Percentiles rank a stretch among this genome's conserved stretches.
phyloP scores from a whole-genome alignment of 2,888 invertebrate genomes.

The Pollenia griseotomentosa region DNA sequence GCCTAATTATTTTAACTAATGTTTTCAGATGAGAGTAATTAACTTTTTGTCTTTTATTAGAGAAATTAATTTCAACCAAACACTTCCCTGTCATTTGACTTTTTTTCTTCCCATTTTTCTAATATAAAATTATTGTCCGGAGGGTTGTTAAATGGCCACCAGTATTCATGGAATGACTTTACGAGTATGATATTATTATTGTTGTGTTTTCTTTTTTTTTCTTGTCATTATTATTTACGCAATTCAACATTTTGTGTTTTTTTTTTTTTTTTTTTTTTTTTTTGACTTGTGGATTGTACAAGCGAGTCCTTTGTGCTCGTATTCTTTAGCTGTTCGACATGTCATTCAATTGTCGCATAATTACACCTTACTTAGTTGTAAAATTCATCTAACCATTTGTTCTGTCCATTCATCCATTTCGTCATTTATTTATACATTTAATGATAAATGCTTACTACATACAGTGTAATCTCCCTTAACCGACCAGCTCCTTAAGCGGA shows the following conservation, averaged over 20 bases:
- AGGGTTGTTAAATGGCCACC: slow-evolving; percentile 60
- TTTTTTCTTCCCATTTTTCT: neutral
- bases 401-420: slow-evolving; percentile 9
- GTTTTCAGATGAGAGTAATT: slow-evolving; percentile 71
- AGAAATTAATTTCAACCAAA: slow-evolving; percentile 60
- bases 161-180: slow-evolving; percentile 43
- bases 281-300: slow-evolving; percentile 11
- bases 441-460: neutral
- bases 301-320: neutral
- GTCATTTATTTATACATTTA: neutral
- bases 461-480: no score
- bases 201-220: slow-evolving; percentile 1
- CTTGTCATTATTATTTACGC: slow-evolving; percentile 65
- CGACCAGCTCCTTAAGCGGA: no score
- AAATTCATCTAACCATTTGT: slow-evolving; percentile 1
- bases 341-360: slow-evolving; percentile 60
- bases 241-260: slow-evolving; percentile 66
- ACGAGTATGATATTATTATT: slow-evolving; percentile 34
- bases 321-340: slow-evolving; percentile 33
- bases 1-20: slow-evolving; percentile 72
- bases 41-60: slow-evolving; percentile 65
- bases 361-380: slow-evolving; percentile 52
- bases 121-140: slow-evolving; percentile 6
- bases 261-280: slow-evolving; percentile 23
- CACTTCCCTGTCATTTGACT: slow-evolving; percentile 43